Evolutionary conservation across 2,888 invertebrate species (phyloP).

Genomic region (Troides helena): DNA sequence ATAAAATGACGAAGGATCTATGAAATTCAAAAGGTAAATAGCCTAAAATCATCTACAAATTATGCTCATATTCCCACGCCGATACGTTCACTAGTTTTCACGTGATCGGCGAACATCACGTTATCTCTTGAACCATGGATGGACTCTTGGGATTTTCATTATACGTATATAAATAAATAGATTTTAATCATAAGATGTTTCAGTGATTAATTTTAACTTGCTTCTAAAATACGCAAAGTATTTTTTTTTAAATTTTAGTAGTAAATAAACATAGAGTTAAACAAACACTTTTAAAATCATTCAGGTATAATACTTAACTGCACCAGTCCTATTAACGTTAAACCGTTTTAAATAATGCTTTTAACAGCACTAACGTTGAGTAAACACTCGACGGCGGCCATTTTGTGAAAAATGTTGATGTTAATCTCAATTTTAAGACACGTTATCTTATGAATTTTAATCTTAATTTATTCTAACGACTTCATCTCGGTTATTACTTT

Average conservation of each 20-base stretch:
- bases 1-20: too few species aligned
- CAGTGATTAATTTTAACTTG: too few species aligned
- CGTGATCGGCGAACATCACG: too few species aligned
- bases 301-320: conserved; percentile 8
- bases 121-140: too few species aligned
- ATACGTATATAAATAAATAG: too few species aligned
- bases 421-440: conserved; percentile 18
- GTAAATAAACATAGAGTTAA: neutral
- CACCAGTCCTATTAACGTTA: conserved; percentile 13
- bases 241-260: neutral
- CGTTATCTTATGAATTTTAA: conserved; percentile 25
- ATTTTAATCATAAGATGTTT: too few species aligned
- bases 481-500: conserved; percentile 17
- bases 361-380: conserved; percentile 6
- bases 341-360: conserved; percentile 20
- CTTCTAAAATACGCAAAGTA: neutral
- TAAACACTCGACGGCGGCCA: conserved; percentile 13
- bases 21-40: too few species aligned
- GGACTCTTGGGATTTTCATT: too few species aligned
- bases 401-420: conserved; percentile 17
- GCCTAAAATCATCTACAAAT: too few species aligned
- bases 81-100: too few species aligned
- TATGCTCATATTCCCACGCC: too few species aligned
- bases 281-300: too few species aligned
- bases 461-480: conserved; percentile 10